Evolutionary conservation across 2,797 vertebrate species (phyloP), one percentile per base, ranked within the genome.

Genomic region (Gila robusta): DNA sequence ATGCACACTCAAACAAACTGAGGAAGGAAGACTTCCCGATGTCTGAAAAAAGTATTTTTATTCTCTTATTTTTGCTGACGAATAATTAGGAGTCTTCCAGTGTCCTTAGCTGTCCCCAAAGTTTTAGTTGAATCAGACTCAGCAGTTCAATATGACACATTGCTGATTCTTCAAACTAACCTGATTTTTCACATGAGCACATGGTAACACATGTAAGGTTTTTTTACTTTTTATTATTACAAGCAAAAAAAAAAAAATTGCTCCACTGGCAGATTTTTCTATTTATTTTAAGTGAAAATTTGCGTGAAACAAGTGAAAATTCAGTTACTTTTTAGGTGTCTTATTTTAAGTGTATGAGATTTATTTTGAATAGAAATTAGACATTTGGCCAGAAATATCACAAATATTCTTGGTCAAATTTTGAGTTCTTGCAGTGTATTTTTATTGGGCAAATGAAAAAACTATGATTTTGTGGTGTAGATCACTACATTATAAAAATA

Each of bases 71-170:
- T 64, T 64, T 64, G 59, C 59, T 64, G 59, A 64, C 11, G n/a
- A 64, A 14, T 64, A 64, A 64, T 64, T 64, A 64, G n/a, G 59
- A 64, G 59, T 64, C n/a, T 64, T 64, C 59, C 59, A 64, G 59
- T 64, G 59, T 28, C n/a, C 59, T n/a, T 64, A 28, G n/a, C 59
- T 64, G n/a, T 64, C n/a, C 59, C 59, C 59, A 64, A 64, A 64
- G 59, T 64, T 64, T 28, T 3, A 64, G 59, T 28, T 64, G 59
- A 64, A 35, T 35, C 35, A 35, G 4, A 26, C 12, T 64, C 59
- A 64, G 26, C 12, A 64, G 35, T 12, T 64, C 59, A 64, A 64
- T 12, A 64, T 64, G 59, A 64, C 59, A 26, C 59, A 2, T 64
- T 64, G 59, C 59, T 26, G n/a, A 62, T 62, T 62, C n/a, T 62